Base-by-base conservation (phyloP, 2,888 invertebrate species). In the Diarsia dahlii region DNA sequence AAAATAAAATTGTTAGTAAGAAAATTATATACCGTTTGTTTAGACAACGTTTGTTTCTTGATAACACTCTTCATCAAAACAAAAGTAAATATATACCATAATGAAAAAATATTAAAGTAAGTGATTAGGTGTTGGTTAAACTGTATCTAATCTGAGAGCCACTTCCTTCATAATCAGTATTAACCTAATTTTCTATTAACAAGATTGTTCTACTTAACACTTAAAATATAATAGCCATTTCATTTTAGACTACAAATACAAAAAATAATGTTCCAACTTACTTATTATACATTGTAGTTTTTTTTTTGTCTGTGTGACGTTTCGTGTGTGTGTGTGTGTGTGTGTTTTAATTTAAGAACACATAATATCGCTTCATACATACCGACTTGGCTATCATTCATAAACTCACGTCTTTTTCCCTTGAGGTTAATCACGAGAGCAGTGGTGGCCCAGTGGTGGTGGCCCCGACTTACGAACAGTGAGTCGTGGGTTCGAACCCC, bases 111-210 rank as follows among this genome's bases (percentile, higher is more conserved):
- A 54, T n/a, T 74, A 4, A 5, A 39, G 34, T 18, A 39, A 50
- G 50, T 45, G 48, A 54, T 46, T 70, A 52, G 23, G 20, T 20
- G 46, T 45, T 39, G 12, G 6, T 4, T 23, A 20, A 60, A 10
- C 28, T 82, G 15, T 76, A 82, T 77, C 77, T 82, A 34, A 77
- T 77, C 82, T 64, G 15, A 60, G 18, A 39, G 12, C 13, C 10
- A 60, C 13, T 76, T 82, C 12, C 82, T 52, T 28, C 23, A 58
- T 13, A 18, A 74, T 77, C 63, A 77, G 23, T 34, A 34, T 3
- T 23, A 76, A 76, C 63, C 56, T 28, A n/a, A 54, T 76, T 78
- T 48, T 54, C 65, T 52, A 18, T 10, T 10, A 13, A 54, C 18
- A n/a, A 15, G 28, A 46, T 39, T 63, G n/a, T 54, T 39, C 76